Base-by-base conservation (phyloP, 1,140 invertebrate species). In the Andrena cerasifolii region DNA sequence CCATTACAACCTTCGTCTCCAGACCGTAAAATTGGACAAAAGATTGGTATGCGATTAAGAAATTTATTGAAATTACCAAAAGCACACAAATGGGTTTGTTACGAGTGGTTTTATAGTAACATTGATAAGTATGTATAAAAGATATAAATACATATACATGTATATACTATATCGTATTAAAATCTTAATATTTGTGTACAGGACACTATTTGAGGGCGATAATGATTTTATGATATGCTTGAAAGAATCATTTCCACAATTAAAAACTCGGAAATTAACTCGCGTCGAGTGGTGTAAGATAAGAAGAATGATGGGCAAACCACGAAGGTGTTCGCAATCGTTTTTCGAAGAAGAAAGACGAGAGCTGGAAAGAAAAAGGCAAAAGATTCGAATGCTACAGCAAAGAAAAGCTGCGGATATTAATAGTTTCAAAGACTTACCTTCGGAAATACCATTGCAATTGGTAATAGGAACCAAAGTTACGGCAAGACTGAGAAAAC, bases 71-170 rank as follows among this genome's bases (percentile, higher is more conserved):
- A 99, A 93, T 93, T 99, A 80, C 99, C 99, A 0, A 99, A 99
- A 94, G 99, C 99, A 26, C 98, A 99, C 91, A 99, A 98, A 93
- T 99, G 98, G 98, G 98, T 99, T 1, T 99, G 98, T 90, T 99
- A 98, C 92, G 99, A 99, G 91, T 99, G 98, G 96, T 99, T 99
- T 93, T 99, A 99, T 90, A 99, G 98, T 85, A 99, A 99, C 89
- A 96, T 99, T 84, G 98, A 99, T 91, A 94, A 95, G 95, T 96
- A 93, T 91, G 94, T 93, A 82, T 68, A 61, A 74, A 53, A 59
- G 26, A 36, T 31, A 28, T 16, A 47, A 62, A 73, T 58, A 36
- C n/a, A 40, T 78, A 47, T 78, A 74, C 6, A 45, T 51, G 1
- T 21, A 47, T 31, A 59, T 31, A 75, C 66, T 80, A 51, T 36